Conservation (phyloP, 2,888 invertebrate species). For the Sphecodes monilicornis region DNA sequence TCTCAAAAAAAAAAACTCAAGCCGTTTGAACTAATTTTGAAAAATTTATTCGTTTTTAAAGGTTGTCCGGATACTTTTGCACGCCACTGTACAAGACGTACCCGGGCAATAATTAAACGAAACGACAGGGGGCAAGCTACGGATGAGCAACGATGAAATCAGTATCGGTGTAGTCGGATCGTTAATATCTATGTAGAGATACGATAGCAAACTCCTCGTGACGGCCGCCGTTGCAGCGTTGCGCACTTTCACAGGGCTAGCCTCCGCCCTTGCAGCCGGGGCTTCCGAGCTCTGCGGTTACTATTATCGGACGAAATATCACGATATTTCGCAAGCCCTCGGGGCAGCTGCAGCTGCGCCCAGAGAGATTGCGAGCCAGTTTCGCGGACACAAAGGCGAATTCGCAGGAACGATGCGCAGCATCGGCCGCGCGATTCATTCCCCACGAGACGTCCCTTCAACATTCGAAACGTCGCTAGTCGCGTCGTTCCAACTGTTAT, state of each 20-base stretch:
- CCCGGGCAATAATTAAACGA: neutral
- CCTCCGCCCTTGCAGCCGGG: neutral
- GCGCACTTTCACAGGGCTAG: constrained; percentile 23
- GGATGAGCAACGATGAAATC: neutral
- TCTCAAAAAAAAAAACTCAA: too few relatives aligned
- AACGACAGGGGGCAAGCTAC: neutral
- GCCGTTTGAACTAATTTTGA: too few relatives aligned
- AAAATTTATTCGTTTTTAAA: too few relatives aligned
- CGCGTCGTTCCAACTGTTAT: constrained; percentile 46
- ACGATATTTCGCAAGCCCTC: constrained; percentile 57
- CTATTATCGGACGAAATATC: constrained; percentile 61
- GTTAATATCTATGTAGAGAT: constrained; percentile 20
- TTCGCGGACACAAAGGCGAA: constrained; percentile 57
- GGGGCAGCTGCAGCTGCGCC: constrained; percentile 52
- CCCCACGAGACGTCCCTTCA: constrained; percentile 52
- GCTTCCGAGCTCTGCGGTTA: constrained; percentile 23
- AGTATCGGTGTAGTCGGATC: constrained; percentile 18
- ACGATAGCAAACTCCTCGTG: constrained; percentile 16
- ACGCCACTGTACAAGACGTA: too few relatives aligned
- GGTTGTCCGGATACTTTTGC: too few relatives aligned
- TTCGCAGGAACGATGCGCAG: constrained; percentile 37
- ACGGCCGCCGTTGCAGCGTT: neutral
- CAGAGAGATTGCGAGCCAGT: constrained; percentile 53
- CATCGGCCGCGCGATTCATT: constrained; percentile 38
- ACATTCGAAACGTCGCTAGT: constrained; percentile 45